Conservation (phyloP, 1,140 invertebrate genomes). For the Aphelinus certus region DNA sequence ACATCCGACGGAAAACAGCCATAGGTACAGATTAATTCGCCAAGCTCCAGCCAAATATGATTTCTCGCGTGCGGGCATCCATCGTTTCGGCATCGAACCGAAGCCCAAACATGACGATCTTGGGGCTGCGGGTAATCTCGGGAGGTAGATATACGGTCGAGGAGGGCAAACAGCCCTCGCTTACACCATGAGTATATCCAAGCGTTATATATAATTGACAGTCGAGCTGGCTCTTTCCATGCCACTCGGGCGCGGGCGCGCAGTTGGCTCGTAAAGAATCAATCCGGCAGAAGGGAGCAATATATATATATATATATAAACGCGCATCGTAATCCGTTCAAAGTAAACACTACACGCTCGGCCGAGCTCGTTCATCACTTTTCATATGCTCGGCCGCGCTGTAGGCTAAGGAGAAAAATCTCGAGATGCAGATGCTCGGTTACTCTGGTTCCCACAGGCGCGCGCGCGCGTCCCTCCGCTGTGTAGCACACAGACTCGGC, state of each 20-base stretch:
- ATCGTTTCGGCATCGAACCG: no score
- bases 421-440: conserved; percentile 40
- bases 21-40: no score
- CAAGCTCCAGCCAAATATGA: no score
- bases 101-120: conserved; percentile 8
- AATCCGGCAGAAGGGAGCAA: conserved; percentile 20
- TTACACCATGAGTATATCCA: no score
- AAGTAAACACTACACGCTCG: conserved; percentile 33
- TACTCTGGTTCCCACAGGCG: conserved; percentile 38
- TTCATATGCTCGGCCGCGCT: conserved; percentile 17
- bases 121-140: not conserved
- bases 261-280: conserved; percentile 23
- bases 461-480: not conserved
- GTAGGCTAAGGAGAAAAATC: not conserved
- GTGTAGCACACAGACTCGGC: not conserved
- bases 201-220: no score
- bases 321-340: conserved; percentile 36
- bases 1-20: no score
- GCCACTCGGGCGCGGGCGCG: conserved; percentile 3
- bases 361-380: conserved; percentile 31
- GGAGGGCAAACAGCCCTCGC: no score
- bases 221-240: conserved; percentile 4
- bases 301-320: not conserved
- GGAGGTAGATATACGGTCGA: no score
- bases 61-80: no score